phyloP scores from a whole-genome alignment of 2,113 vertebrate species.

The Dromaius novaehollandiae region DNA sequence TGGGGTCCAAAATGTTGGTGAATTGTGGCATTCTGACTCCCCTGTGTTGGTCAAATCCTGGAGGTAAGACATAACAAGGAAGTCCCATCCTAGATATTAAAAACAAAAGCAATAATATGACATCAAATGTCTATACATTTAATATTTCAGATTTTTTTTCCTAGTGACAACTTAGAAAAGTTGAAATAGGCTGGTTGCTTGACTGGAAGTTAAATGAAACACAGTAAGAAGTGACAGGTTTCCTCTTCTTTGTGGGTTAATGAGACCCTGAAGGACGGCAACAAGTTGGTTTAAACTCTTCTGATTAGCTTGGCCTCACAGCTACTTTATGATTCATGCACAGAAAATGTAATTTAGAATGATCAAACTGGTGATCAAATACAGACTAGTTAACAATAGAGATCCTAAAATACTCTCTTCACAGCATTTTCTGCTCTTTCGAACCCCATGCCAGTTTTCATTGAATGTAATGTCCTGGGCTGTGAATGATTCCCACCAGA shows the following conservation, averaged over 20 bases:
- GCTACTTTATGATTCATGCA: constrained; percentile 24
- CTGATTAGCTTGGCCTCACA: constrained; percentile 61
- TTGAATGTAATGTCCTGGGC: constrained; percentile 13
- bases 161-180: constrained; percentile 12
- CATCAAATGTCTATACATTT: neutral
- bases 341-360: constrained; percentile 39
- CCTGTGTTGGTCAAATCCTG: neutral
- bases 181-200: constrained; percentile 24
- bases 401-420: constrained; percentile 15
- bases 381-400: constrained; percentile 17
- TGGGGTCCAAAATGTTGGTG: neutral
- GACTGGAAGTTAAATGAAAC: constrained; percentile 52
- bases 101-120: neutral
- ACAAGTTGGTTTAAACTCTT: constrained; percentile 41
- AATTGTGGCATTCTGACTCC: neutral
- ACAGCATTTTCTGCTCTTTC: constrained; percentile 15
- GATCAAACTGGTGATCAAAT: constrained; percentile 40
- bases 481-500: neutral
- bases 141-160: neutral
- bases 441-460: neutral
- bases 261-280: constrained; percentile 40
- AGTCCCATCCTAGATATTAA: neutral
- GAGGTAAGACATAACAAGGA: neutral
- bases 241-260: constrained; percentile 43
- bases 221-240: constrained; percentile 22